phyloP scores from a whole-genome alignment of 1,140 invertebrate genomes.

The Diabrotica virgifera region DNA sequence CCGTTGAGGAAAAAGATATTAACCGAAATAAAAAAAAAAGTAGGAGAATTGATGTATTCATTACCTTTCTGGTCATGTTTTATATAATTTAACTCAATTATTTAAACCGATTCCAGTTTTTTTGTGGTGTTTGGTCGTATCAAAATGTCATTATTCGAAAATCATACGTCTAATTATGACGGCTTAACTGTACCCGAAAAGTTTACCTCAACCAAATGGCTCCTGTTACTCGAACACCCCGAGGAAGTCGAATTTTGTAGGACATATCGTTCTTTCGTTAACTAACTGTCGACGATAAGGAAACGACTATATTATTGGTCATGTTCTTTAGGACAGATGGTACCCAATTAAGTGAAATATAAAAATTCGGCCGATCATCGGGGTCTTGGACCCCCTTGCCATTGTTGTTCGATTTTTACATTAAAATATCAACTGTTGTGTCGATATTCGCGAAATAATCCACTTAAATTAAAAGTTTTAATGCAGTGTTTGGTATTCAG shows the following conservation, averaged over 20 bases:
- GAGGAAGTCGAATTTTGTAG: not conserved
- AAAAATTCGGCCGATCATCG: not conserved
- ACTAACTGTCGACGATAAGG: not conserved
- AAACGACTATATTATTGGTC: not conserved
- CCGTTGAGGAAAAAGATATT: no score
- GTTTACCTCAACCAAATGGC: not conserved
- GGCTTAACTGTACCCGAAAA: not conserved
- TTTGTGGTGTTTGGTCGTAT: not conserved
- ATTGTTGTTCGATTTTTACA: no score
- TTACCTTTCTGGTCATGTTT: no score
- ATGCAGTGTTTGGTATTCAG: no score
- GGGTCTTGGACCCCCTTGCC: no score
- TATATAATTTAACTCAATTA: not conserved
- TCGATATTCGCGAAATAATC: no score
- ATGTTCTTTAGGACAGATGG: conserved; percentile 2
- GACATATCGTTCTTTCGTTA: not conserved
- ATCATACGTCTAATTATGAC: not conserved
- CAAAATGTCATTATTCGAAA: conserved; percentile 1
- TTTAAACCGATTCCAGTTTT: not conserved
- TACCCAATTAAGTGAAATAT: not conserved
- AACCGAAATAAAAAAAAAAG: no score
- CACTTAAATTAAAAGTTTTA: no score
- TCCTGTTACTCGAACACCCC: not conserved
- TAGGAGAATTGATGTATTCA: no score
- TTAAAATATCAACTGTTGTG: no score